These are phyloP conservation scores for Chionis minor DNA, from an alignment of 2,113 vertebrate species.

Conservation along the genomic window DNA sequence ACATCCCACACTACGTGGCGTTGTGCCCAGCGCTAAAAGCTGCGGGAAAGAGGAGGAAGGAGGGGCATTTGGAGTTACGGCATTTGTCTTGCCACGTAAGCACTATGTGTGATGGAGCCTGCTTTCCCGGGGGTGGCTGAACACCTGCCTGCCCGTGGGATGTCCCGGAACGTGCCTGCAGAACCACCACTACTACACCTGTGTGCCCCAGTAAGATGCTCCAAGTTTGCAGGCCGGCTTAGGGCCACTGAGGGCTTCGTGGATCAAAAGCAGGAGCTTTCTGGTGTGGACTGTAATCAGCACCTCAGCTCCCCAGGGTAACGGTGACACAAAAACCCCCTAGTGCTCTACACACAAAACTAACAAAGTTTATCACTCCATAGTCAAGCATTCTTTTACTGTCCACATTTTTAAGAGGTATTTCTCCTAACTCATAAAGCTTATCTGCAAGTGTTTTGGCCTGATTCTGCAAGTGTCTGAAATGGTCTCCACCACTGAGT, in stretches of 20 bases:
- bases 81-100: not conserved
- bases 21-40: not conserved
- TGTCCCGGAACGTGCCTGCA: too few species aligned
- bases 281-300: not conserved
- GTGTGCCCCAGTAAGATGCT: too few species aligned
- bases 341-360: not conserved
- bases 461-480: not conserved
- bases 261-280: not conserved
- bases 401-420: not conserved
- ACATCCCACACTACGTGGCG: not conserved
- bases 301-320: not conserved
- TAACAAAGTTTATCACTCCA: not conserved
- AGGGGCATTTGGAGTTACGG: accelerated
- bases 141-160: not conserved
- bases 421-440: not conserved
- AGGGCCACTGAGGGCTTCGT: not conserved
- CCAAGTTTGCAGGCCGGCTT: not conserved
- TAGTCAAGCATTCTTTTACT: not conserved
- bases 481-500: not conserved
- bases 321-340: not conserved
- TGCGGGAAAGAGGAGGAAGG: not conserved
- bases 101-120: not conserved
- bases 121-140: not conserved
- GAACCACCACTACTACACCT: too few species aligned
- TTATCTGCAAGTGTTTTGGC: not conserved